Base-by-base conservation (phyloP, 2,888 invertebrate genomes). In the Macropis europaea region DNA sequence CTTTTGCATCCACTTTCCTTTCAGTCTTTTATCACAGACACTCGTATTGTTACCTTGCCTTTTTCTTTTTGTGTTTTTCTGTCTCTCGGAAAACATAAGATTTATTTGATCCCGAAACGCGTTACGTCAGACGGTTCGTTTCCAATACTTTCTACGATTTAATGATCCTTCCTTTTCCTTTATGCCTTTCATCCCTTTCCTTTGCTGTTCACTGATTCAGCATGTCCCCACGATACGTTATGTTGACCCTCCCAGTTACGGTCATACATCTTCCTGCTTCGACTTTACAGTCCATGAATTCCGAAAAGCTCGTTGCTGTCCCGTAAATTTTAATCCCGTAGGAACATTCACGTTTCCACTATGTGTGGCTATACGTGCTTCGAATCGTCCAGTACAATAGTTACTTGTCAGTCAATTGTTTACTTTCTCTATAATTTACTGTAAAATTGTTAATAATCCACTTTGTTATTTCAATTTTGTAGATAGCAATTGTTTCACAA, bases 241-340 rank as follows among this genome's bases (percentile, higher is more conserved):
- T 59, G 69, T 36, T 64, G 70, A 38, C 54, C 36, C 47, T 30
- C 61, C 36, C 73, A 40, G 42, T 48, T 32, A 43, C 40, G 52
- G 36, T 52, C 59, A 59, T 77, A 67, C 57, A 77, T 77, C 77
- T 74, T 56, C 53, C 40, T 42, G 57, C 62, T 73, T 77, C 57
- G 68, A 75, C 78, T 79, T 83, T 79, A 77, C 82, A 77, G 73
- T 59, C 71, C 82, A 79, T 81, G 80, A 83, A 81, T 83, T 50
- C 54, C 73, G 77, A 75, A 81, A 81, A 73, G 80, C 78, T 64
- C 72, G 70, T 77, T 69, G 78, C 32, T 68, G 67, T 66, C 69
- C 61, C 79, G 79, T 84, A 83, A 84, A 84, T 84, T 82, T 79
- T 84, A 79, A 82, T 83, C 79, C 71, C 62, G 60, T 40, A 64